phyloP scores from a whole-genome alignment of 2,888 invertebrate genomes.

The Drosophila gaucha region DNA sequence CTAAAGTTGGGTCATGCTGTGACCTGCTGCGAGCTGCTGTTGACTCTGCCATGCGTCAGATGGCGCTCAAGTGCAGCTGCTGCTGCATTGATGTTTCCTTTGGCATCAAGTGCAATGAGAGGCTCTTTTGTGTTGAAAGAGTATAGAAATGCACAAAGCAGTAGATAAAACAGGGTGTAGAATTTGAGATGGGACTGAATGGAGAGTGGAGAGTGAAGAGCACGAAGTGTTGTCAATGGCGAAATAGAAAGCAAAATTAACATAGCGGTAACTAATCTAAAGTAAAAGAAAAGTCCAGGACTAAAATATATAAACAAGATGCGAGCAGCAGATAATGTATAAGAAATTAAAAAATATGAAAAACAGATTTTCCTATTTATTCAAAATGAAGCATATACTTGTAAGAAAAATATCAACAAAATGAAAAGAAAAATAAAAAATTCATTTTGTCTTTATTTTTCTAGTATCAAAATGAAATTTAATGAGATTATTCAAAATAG shows the following conservation, averaged over 20 bases:
- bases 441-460: too few species aligned
- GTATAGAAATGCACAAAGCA: slow-evolving; percentile 38
- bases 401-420: background rate
- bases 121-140: slow-evolving; percentile 20
- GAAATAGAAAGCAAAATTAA: slow-evolving; percentile 1
- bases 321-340: background rate
- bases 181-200: background rate
- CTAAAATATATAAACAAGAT: background rate
- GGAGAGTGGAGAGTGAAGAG: background rate
- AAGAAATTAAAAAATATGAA: background rate
- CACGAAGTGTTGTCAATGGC: background rate
- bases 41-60: slow-evolving; percentile 18
- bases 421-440: too few species aligned
- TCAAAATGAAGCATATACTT: background rate
- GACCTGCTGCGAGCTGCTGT: slow-evolving; percentile 8
- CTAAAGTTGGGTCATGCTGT: background rate
- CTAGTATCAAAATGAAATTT: too few species aligned
- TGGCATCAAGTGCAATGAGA: slow-evolving; percentile 44
- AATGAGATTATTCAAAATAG: too few species aligned
- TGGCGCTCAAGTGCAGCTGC: slow-evolving; percentile 31
- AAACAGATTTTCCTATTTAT: background rate
- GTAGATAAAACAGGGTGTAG: slow-evolving; percentile 4
- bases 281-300: background rate
- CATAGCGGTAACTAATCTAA: background rate
- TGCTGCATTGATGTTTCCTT: slow-evolving; percentile 22